Evolutionary conservation across 2,888 invertebrate genomes (phyloP).

Genomic region (Salpingus planirostris): DNA sequence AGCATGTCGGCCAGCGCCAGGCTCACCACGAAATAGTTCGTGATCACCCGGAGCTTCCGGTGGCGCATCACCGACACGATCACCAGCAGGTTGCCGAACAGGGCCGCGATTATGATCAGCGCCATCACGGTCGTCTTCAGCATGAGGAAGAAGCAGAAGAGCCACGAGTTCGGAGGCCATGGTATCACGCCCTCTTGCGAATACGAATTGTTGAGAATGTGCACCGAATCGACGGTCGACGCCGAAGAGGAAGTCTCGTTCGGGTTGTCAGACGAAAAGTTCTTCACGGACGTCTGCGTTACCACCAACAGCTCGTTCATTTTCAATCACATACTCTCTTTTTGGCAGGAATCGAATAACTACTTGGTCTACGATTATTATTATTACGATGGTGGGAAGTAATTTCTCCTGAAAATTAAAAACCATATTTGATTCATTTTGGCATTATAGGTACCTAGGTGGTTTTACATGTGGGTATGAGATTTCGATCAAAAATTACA

Average conservation of each 20-base stretch:
- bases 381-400: no score
- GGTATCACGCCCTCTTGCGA: constrained; percentile 16
- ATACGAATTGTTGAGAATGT: constrained; percentile 21
- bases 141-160: constrained; percentile 50
- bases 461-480: no score
- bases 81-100: constrained; percentile 83
- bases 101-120: constrained; percentile 78
- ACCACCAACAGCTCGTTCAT: constrained; percentile 28
- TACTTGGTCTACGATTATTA: no score
- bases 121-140: constrained; percentile 76
- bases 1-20: constrained; percentile 90
- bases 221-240: constrained; percentile 17
- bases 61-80: constrained; percentile 80
- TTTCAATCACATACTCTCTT: no score
- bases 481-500: no score
- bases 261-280: constrained; percentile 15
- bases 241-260: constrained; percentile 19
- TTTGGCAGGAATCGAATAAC: no score
- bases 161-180: constrained; percentile 37
- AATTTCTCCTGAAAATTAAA: no score
- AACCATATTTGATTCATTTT: no score
- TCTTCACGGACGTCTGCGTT: constrained; percentile 17
- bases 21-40: constrained; percentile 94
- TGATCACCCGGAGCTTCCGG: constrained; percentile 69
- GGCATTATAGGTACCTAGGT: no score